Evolutionary conservation across 2,113 vertebrate species (phyloP), one percentile per base, ranked within the genome.

Genomic region (Cepphus grylle): DNA sequence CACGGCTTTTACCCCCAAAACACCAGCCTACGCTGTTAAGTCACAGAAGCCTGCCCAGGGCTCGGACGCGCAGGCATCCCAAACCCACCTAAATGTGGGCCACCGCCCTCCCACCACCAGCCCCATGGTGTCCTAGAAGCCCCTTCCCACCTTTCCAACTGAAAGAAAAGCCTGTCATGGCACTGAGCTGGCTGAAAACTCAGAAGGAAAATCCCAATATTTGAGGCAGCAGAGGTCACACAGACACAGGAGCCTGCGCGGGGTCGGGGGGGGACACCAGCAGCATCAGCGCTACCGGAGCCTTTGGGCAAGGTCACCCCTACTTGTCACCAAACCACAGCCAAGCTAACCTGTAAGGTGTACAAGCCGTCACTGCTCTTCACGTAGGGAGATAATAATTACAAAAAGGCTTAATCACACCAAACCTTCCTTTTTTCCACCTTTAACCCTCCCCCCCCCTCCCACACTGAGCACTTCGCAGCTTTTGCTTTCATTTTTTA

Each of bases 401-500:
- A 70, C 4, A 25, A 49, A 49, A 90, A 27, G 5, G 10, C n/a
- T 86, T 71, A 52, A 55, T 2, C 63, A 22, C 66, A 58, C 20
- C 47, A 73, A 53, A 34, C 20, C 38, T 67, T 63, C 30, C 27
- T 77, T 62, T 70, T 29, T 19, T 32, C 50, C 26, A 13, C 40
- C 20, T 7, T 74, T 50, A 62, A 36, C 22, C 32, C 45, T 45
- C 18, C 40, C 40, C 58, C 40, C 47, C 9, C 16, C 53, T 40
- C 52, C 40, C 21, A 17, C 36, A 7, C 36, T 23, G 22, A 72
- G 53, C 32, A 63, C 22, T 72, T 63, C 3, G 27, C 40, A 71
- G 56, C 40, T 92, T 97, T 92, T 69, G 42, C 85, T 94, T 93
- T 92, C 79, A 38, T 82, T 93, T 92, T 92, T 71, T 52, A 69